These are phyloP conservation scores for Hybognathus amarus DNA, from an alignment of 2,797 vertebrate species.

Conservation along the genomic window DNA sequence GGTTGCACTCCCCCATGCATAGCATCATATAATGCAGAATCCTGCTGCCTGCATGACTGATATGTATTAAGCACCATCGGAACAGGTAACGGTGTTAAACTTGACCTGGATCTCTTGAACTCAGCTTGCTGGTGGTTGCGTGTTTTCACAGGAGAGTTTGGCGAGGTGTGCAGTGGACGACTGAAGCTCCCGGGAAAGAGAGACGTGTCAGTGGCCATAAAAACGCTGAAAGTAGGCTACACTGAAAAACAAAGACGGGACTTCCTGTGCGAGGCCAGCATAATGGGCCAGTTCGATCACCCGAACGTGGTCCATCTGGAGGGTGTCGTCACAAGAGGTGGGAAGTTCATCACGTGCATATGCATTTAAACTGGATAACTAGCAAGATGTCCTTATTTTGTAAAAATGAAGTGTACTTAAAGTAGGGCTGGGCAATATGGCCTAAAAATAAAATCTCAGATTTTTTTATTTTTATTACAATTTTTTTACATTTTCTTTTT, in stretches of 20 bases:
- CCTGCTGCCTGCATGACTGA: conserved; percentile 67
- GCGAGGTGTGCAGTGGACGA: conserved; percentile 96
- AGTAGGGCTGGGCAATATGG: too few species aligned
- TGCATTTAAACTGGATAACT: not conserved
- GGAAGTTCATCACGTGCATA: conserved; percentile 34
- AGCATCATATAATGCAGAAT: conserved; percentile 69
- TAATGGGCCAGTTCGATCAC: conserved; percentile 99
- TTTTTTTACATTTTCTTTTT: too few species aligned
- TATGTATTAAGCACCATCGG: conserved; percentile 49
- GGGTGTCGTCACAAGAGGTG: conserved; percentile 97
- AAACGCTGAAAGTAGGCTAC: conserved; percentile 97
- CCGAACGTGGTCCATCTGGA: conserved; percentile 97
- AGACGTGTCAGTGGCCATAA: conserved; percentile 93
- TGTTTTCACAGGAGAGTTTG: conserved; percentile 89
- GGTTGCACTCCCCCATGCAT: conserved; percentile 69
- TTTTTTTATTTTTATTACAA: too few species aligned
- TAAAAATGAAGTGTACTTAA: too few species aligned
- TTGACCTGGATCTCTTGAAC: conserved; percentile 54
- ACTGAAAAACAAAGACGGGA: conserved; percentile 97
- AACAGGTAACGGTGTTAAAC: conserved; percentile 29
- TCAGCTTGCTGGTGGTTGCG: conserved; percentile 36
- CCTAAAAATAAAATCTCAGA: too few species aligned
- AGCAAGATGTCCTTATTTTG: too few species aligned
- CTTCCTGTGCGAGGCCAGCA: conserved; percentile 98
- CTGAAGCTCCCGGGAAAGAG: conserved; percentile 96